Percentiles rank a stretch among this genome's conserved stretches.
Evolutionary conservation across 2,888 invertebrate genomes (phyloP).

Genomic region (Mesochorus sp.): DNA sequence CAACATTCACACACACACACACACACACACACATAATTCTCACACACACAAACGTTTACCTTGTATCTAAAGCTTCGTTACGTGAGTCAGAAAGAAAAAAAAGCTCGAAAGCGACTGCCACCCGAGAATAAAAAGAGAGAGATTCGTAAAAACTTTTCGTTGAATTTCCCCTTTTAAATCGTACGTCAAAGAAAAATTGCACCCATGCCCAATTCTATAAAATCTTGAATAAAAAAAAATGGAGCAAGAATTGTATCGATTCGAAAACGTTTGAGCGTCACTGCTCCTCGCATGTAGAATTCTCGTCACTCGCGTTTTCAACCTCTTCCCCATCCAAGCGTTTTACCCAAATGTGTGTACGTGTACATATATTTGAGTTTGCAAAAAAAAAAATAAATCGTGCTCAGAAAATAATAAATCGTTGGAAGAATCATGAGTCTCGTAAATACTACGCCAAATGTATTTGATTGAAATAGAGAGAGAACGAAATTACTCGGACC

Average conservation of each 20-base stretch:
- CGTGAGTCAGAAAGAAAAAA: constrained; percentile 11
- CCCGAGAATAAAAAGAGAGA: not conserved
- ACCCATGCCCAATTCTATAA: too few relatives aligned
- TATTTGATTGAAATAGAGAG: too few relatives aligned
- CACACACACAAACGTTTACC: constrained; percentile 3
- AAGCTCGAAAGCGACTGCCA: constrained; percentile 9
- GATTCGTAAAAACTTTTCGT: too few relatives aligned
- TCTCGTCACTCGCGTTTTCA: constrained; percentile 22
- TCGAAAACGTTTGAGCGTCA: constrained; percentile 45
- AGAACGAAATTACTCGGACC: too few relatives aligned
- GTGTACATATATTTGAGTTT: too few relatives aligned
- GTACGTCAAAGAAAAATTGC: too few relatives aligned
- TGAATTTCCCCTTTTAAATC: too few relatives aligned
- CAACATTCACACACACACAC: not conserved
- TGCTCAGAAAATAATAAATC: too few relatives aligned
- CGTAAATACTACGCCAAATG: too few relatives aligned
- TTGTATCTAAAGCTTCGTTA: constrained; percentile 9
- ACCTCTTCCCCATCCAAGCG: not conserved
- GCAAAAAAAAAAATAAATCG: too few relatives aligned
- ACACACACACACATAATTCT: not conserved
- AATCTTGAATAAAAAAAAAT: constrained; percentile 15
- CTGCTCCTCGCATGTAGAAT: constrained; percentile 41
- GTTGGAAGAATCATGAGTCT: too few relatives aligned
- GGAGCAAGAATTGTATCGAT: constrained; percentile 39
- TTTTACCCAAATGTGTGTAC: too few relatives aligned